A percentile compares a stretch with the other conserved stretches of the same genome.
phyloP scores from a whole-genome alignment of 2,888 invertebrate genomes.

The Amphipyra tragopoginis region DNA sequence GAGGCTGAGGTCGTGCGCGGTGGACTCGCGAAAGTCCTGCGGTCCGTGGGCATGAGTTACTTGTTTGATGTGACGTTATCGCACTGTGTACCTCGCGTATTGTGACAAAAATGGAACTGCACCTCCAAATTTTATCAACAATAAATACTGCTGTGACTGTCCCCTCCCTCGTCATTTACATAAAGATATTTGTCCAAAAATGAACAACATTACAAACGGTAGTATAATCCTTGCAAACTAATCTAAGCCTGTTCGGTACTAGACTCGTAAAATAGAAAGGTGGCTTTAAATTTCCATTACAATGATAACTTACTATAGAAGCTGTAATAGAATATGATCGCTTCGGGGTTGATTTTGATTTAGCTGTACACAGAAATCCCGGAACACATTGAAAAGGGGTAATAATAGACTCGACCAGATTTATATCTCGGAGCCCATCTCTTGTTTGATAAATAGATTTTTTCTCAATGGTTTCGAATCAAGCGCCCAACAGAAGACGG shows the following conservation, averaged over 20 bases:
- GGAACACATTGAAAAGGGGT: conserved; percentile 81
- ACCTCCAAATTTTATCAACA: conserved; percentile 24
- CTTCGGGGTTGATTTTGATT: conserved; percentile 59
- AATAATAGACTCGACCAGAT: conserved; percentile 80
- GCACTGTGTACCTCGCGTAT: conserved; percentile 45
- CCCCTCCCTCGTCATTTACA: background rate
- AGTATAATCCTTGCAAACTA: conserved; percentile 30
- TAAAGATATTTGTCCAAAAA: background rate
- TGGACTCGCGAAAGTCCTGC: conserved; percentile 70
- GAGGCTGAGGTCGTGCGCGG: conserved; percentile 81
- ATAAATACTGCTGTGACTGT: conserved; percentile 20
- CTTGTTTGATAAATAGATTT: conserved; percentile 85
- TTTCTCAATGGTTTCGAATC: conserved; percentile 80
- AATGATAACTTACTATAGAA: conserved; percentile 47
- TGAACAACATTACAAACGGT: background rate
- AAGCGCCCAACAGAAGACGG: conserved; percentile 73
- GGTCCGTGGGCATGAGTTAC: conserved; percentile 71
- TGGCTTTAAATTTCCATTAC: conserved; percentile 45
- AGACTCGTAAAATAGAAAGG: conserved; percentile 37
- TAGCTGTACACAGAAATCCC: conserved; percentile 58
- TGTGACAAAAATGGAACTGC: conserved; percentile 37
- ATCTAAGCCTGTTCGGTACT: conserved; percentile 6
- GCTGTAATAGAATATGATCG: conserved; percentile 56
- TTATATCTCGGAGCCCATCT: conserved; percentile 85
- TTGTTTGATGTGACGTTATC: conserved; percentile 73